These are phyloP conservation scores for Orius insidiosus DNA, from an alignment of 1,140 invertebrate species.

Conservation along the genomic window DNA sequence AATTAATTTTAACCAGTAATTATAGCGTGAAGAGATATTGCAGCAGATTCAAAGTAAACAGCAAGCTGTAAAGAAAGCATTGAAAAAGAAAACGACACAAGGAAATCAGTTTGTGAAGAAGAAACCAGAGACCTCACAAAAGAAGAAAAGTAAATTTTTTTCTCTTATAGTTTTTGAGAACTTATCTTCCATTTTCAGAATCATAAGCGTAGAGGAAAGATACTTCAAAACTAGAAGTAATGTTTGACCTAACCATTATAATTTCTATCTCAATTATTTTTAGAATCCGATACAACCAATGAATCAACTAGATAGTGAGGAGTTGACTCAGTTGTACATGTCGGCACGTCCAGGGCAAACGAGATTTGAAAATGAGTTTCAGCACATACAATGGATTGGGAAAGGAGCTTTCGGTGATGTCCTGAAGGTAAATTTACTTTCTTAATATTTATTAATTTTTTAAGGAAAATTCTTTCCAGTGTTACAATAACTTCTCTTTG, in stretches of 20 bases:
- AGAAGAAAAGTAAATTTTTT: too few relatives aligned
- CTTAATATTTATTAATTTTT: background rate
- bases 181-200: too few relatives aligned
- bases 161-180: too few relatives aligned
- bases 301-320: too few relatives aligned
- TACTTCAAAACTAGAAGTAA: too few relatives aligned
- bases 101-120: too few relatives aligned
- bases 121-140: too few relatives aligned
- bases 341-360: slow-evolving; percentile 35
- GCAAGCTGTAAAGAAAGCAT: slow-evolving; percentile 44
- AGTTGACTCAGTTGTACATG: background rate
- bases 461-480: background rate
- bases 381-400: slow-evolving; percentile 68
- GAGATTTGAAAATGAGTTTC: slow-evolving; percentile 69
- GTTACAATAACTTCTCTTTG: too few relatives aligned
- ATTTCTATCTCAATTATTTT: too few relatives aligned
- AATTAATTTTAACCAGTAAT: slow-evolving; percentile 10
- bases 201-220: too few relatives aligned
- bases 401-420: slow-evolving; percentile 94
- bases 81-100: slow-evolving; percentile 22
- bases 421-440: slow-evolving; percentile 49
- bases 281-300: too few relatives aligned
- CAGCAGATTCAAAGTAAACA: slow-evolving; percentile 49
- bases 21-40: slow-evolving; percentile 39
- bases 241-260: too few relatives aligned